Conservation (phyloP, 2,113 vertebrate genomes). For the Casuarius casuarius region DNA sequence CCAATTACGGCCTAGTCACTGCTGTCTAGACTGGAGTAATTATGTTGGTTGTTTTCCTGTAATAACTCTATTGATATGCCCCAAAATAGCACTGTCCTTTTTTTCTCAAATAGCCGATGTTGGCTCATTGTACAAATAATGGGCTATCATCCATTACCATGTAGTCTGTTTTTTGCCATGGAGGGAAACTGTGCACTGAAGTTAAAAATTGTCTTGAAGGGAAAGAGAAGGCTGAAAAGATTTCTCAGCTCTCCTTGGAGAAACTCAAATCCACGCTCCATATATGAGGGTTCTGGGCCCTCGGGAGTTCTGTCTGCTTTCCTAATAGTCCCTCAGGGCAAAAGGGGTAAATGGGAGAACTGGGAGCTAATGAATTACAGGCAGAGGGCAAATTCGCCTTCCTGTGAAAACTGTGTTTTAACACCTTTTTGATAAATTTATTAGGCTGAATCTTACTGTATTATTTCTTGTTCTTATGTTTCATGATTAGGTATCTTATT, state of each 20-base stretch:
- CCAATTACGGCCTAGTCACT: slow-evolving; percentile 30
- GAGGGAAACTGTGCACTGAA: background rate
- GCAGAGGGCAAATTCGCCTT: background rate
- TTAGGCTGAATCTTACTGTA: background rate
- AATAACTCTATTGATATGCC: slow-evolving; percentile 5
- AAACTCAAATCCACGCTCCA: background rate
- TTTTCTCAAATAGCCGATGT: background rate
- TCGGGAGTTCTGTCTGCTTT: background rate
- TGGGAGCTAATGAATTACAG: background rate
- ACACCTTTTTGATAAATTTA: background rate
- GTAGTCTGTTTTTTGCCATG: fast-evolving
- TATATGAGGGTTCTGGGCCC: background rate
- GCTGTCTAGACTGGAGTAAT: slow-evolving; percentile 57
- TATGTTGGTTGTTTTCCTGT: slow-evolving; percentile 43
- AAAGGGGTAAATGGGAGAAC: background rate
- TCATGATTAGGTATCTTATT: background rate
- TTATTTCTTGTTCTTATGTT: background rate
- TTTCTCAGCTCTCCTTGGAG: background rate
- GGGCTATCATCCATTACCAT: background rate
- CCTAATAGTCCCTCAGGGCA: background rate
- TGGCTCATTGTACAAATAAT: slow-evolving; percentile 17
- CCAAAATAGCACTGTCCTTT: background rate
- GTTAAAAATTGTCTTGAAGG: background rate
- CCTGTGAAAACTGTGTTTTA: background rate
- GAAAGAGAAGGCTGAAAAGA: background rate